Base-by-base conservation (phyloP, 2,113 vertebrate genomes). In the Lepus europaeus region DNA sequence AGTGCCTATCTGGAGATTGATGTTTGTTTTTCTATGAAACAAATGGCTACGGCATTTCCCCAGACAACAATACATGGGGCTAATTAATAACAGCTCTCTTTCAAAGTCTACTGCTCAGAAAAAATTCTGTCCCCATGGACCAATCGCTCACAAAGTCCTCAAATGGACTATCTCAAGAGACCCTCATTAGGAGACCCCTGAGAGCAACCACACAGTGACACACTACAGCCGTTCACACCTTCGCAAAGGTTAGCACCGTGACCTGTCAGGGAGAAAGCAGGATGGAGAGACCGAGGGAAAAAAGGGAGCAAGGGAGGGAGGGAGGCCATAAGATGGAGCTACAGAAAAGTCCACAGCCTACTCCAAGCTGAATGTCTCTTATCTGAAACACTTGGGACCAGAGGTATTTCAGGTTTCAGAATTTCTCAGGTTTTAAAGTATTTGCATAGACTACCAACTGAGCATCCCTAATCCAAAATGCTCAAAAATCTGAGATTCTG, bases 31-130 rank as follows among this genome's bases (percentile, higher is more conserved):
- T 93, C 92, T 96, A 96, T 90, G 95, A 97, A 97, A 97, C 93
- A 97, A 93, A 97, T 97, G 96, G 95, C 95, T 95, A 94, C 79
- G 85, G 79, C 89, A 95, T 97, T 97, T 97, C 96, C 79, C 85
- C 82, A 96, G 96, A 96, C 97, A 97, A 97, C 92, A 96, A 95
- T 97, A 97, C 96, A 95, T 59, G 49, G 96, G 61, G 51, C 94
- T 97, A 97, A 97, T 97, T 97, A 97, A 97, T 95, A 97, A 95
- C 97, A 97, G 97, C 95, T 96, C 96, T 92, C 96, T 95, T 97
- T 95, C 90, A 95, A 97, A 97, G 90, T 96, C 96, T 92, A 96
- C 89, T 76, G 78, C 39, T 53, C 16, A 78, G 92, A 86, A 93
- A 96, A 97, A 93, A 82, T 81, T 87, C 88, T 56, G 16, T 86